These are phyloP conservation scores for Stegostoma tigrinum DNA, from an alignment of 2,113 vertebrate species.

Conservation along the genomic window DNA sequence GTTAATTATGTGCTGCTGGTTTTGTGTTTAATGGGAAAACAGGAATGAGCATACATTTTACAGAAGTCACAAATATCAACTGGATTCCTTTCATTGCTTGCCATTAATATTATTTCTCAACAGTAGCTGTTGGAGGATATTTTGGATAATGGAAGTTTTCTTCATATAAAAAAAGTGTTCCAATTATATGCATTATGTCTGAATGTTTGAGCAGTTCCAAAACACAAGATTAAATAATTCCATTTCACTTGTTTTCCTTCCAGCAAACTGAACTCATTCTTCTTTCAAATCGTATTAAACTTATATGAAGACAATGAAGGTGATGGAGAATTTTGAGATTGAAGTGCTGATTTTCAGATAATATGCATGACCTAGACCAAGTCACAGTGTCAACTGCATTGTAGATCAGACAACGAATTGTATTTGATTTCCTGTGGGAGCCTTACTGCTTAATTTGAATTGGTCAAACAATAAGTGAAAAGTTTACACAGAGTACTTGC, in stretches of 20 bases:
- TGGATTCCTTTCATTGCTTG: not conserved
- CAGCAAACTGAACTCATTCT: not conserved
- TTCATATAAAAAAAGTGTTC: not conserved
- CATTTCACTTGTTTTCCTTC: not conserved
- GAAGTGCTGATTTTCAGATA: not conserved
- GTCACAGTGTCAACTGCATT: not conserved
- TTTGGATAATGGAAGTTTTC: not conserved
- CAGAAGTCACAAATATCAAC: not conserved
- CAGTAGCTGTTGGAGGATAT: not conserved
- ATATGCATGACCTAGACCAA: not conserved
- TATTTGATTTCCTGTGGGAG: not conserved
- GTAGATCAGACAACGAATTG: not conserved
- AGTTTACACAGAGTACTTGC: not conserved
- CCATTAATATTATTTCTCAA: not conserved
- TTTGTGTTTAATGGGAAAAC: not conserved
- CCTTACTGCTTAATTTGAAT: not conserved
- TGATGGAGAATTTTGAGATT: not conserved
- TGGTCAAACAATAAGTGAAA: not conserved
- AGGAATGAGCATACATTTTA: not conserved
- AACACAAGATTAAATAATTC: not conserved
- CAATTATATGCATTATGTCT: not conserved
- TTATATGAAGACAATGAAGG: not conserved
- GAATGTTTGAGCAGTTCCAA: not conserved
- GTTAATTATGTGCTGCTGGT: not conserved
- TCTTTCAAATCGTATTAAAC: not conserved